Evolutionary conservation across 2,113 vertebrate genomes (phyloP).

Genomic region (Syngnathus typhle): DNA sequence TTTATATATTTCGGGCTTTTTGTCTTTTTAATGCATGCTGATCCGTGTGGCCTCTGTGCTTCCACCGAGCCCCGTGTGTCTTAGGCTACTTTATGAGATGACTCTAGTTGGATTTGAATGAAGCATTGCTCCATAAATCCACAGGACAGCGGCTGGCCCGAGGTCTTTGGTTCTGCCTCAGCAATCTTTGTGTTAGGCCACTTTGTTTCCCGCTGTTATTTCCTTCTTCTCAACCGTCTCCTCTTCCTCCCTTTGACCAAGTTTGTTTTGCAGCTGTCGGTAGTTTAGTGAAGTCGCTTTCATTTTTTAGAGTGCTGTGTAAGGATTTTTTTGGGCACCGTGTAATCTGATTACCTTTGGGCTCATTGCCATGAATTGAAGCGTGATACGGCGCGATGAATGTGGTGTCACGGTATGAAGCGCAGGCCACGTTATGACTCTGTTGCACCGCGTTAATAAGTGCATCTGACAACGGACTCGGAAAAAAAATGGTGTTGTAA

Average conservation of each 20-base stretch:
- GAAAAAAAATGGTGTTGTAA: neutral
- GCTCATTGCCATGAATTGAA: constrained; percentile 21
- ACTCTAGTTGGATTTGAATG: constrained; percentile 32
- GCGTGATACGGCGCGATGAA: constrained; percentile 12
- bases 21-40: constrained; percentile 20
- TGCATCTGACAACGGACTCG: neutral
- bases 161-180: constrained; percentile 31
- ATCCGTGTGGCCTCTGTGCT: constrained; percentile 9
- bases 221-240: constrained; percentile 16
- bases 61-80: constrained; percentile 16
- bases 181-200: constrained; percentile 17
- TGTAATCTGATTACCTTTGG: constrained; percentile 33
- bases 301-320: constrained; percentile 38
- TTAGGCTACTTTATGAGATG: constrained; percentile 13
- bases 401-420: constrained; percentile 5
- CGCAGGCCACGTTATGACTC: no score
- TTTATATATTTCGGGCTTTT: constrained; percentile 14
- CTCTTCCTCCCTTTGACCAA: neutral
- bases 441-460: neutral
- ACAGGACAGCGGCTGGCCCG: neutral
- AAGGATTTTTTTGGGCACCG: constrained; percentile 2
- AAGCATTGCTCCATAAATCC: constrained; percentile 25
- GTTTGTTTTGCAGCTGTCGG: constrained; percentile 14
- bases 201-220: constrained; percentile 23
- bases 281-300: constrained; percentile 28